These are phyloP conservation scores for Heliocidaris tuberculata DNA, from an alignment of 35 echinoderm and acorn worm genomes.

Conservation along the genomic window DNA sequence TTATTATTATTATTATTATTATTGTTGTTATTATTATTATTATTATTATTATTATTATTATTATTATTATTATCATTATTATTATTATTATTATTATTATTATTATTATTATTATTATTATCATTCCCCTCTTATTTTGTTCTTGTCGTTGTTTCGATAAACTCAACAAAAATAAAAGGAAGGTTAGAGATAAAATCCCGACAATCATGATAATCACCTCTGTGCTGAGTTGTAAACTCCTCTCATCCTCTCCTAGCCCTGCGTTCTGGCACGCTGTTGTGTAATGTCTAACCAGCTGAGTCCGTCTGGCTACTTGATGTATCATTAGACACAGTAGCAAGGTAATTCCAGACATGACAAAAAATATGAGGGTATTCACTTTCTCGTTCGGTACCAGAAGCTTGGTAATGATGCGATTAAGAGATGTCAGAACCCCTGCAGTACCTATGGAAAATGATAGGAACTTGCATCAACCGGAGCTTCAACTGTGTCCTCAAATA, in stretches of 20 bases:
- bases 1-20: too few relatives aligned
- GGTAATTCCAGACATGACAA: slow-evolving; percentile 58
- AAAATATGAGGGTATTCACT: slow-evolving; percentile 74
- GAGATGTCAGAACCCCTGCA: slow-evolving; percentile 71
- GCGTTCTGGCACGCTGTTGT: slow-evolving; percentile 48
- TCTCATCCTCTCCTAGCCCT: slow-evolving; percentile 15
- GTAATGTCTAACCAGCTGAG: slow-evolving; percentile 60
- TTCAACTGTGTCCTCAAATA: too few relatives aligned
- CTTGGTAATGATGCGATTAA: slow-evolving; percentile 80
- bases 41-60: too few relatives aligned
- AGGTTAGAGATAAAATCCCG: too few relatives aligned
- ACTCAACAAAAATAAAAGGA: too few relatives aligned
- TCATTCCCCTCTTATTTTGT: too few relatives aligned
- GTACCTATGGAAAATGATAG: slow-evolving; percentile 53
- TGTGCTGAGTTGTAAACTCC: slow-evolving; percentile 32
- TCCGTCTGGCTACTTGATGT: slow-evolving; percentile 57
- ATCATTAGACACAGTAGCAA: slow-evolving; percentile 61
- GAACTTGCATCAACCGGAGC: too few relatives aligned
- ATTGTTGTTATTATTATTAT: too few relatives aligned
- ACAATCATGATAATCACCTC: background rate
- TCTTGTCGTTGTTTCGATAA: too few relatives aligned
- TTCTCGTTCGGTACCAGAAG: slow-evolving; percentile 67
- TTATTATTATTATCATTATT: too few relatives aligned
- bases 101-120: too few relatives aligned
- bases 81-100: too few relatives aligned